Conservation (phyloP, 2,113 vertebrate genomes). For the Tinamus guttatus region DNA sequence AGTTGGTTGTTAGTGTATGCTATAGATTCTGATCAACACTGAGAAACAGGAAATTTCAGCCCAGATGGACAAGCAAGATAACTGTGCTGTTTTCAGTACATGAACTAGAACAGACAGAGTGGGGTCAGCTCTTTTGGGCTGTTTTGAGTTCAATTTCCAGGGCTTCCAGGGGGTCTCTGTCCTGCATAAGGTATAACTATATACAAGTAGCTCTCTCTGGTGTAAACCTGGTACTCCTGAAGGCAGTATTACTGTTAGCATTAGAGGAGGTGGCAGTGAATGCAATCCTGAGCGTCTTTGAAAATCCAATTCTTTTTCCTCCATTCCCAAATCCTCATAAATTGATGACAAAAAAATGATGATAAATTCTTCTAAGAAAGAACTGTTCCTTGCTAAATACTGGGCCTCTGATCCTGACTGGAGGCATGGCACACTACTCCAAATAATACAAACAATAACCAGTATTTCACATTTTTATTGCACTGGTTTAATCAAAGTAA, state of each 20-base stretch:
- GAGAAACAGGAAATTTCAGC: background rate
- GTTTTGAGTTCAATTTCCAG: background rate
- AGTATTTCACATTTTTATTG: background rate
- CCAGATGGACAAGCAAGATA: background rate
- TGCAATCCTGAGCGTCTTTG: background rate
- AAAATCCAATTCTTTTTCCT: background rate
- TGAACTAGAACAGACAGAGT: background rate
- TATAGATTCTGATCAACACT: accelerated
- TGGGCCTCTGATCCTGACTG: background rate
- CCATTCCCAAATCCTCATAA: background rate
- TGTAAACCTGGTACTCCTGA: background rate
- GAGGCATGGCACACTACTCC: background rate
- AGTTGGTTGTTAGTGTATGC: background rate
- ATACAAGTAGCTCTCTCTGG: background rate
- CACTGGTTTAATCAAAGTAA: background rate
- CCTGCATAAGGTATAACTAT: background rate
- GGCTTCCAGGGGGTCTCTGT: background rate
- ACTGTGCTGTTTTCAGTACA: background rate
- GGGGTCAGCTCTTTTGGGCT: background rate
- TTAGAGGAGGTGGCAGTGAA: background rate
- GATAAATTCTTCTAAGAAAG: background rate
- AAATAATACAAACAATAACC: background rate
- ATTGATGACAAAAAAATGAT: background rate
- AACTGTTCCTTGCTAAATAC: background rate
- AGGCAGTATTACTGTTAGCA: background rate